Evolutionary conservation across 1,140 invertebrate genomes (phyloP).

Genomic region (Ceratina australensis): DNA sequence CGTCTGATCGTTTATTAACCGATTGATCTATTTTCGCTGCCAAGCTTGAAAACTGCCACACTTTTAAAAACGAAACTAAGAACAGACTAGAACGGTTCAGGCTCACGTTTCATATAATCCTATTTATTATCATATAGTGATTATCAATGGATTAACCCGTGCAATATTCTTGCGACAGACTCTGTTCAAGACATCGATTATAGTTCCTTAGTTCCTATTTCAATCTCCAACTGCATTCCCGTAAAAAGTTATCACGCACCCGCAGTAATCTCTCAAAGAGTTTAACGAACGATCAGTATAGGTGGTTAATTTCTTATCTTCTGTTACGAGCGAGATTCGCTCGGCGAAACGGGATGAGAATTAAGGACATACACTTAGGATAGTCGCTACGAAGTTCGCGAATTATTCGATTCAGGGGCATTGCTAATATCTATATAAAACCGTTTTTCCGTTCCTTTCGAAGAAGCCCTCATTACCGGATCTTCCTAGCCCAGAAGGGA

Average conservation of each 20-base stretch:
- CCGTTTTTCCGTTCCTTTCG: conserved; percentile 12
- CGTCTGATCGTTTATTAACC: conserved; percentile 5
- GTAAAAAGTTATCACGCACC: not conserved
- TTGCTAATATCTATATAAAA: conserved; percentile 27
- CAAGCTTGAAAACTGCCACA: no score
- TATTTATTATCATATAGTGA: no score
- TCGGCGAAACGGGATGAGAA: not conserved
- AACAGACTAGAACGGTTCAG: no score
- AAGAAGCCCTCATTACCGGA: not conserved
- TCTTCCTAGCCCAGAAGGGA: not conserved
- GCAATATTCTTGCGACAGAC: not conserved
- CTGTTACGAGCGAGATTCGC: not conserved
- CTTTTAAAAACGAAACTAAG: no score
- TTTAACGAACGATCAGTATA: not conserved
- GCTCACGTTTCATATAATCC: no score
- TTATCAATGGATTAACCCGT: no score
- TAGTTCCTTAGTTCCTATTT: no score
- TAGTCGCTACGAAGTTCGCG: conserved; percentile 19
- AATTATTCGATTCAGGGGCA: conserved; percentile 44
- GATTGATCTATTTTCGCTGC: not conserved
- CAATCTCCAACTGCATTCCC: not conserved
- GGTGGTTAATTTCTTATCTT: not conserved
- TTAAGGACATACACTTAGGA: not conserved
- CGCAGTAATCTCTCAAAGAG: not conserved
- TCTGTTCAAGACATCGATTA: not conserved